Evolutionary conservation across 2,888 invertebrate genomes (phyloP).

Genomic region (Cephus spinipes): DNA sequence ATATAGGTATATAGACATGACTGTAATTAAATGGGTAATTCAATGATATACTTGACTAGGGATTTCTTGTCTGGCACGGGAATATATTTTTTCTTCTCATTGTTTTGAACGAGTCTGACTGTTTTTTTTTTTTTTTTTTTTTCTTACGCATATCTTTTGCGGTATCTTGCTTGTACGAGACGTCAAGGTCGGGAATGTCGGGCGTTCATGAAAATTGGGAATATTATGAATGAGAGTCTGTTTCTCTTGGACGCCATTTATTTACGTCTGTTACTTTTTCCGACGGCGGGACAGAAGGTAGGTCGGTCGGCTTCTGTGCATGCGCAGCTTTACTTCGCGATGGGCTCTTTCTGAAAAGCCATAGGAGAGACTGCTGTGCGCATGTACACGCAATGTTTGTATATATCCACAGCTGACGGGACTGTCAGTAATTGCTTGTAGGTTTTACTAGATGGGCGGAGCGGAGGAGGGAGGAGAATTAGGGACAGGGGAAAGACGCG

Average conservation of each 20-base stretch:
- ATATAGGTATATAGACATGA: background rate
- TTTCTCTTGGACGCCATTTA: background rate
- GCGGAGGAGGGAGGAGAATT: background rate
- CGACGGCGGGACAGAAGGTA: background rate
- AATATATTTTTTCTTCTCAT: background rate
- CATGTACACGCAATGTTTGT: background rate
- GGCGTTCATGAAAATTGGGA: background rate
- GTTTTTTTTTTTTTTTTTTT: background rate
- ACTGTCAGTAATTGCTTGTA: background rate
- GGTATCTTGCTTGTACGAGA: background rate
- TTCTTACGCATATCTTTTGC: background rate
- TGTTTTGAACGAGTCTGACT: background rate
- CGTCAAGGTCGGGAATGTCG: background rate
- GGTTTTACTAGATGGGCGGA: background rate
- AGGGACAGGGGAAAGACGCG: background rate
- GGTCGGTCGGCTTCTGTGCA: background rate
- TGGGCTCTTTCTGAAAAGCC: background rate
- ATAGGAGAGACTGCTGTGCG: background rate
- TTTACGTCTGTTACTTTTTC: background rate
- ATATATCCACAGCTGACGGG: constrained; percentile 1
- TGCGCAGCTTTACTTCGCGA: background rate
- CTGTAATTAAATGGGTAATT: background rate
- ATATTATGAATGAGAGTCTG: background rate
- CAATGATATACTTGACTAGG: background rate
- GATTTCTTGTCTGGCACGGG: background rate